phyloP scores from a whole-genome alignment of 2,888 invertebrate genomes.

The Nesidiocoris tenuis region DNA sequence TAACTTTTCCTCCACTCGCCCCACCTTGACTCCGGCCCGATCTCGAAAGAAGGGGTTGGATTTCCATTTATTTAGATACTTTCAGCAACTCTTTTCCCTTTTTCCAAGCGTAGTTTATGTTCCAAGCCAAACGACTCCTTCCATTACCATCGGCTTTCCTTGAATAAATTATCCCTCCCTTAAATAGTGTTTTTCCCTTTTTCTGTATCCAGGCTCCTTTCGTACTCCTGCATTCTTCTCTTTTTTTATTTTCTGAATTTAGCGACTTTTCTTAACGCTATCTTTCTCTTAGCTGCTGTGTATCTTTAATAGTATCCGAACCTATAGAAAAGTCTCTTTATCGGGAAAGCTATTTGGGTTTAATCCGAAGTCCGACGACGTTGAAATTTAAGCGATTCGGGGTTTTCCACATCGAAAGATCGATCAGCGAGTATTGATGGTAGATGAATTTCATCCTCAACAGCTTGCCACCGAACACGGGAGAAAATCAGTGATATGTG shows the following conservation, averaged over 20 bases:
- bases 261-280: background rate
- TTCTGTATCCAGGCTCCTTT: slow-evolving; percentile 4
- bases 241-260: background rate
- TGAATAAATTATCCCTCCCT: slow-evolving; percentile 46
- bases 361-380: background rate
- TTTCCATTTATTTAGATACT: slow-evolving; percentile 50
- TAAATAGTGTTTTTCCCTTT: slow-evolving; percentile 35
- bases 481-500: too few species aligned
- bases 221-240: background rate
- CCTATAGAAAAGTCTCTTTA: background rate
- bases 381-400: too few species aligned
- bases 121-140: slow-evolving; percentile 47
- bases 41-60: slow-evolving; percentile 40
- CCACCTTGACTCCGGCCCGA: slow-evolving; percentile 46
- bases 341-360: background rate
- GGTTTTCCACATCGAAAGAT: too few species aligned
- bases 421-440: too few species aligned
- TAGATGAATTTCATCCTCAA: too few species aligned
- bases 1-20: slow-evolving; percentile 50
- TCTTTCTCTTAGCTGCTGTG: background rate
- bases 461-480: too few species aligned
- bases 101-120: slow-evolving; percentile 43
- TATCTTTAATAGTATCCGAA: background rate
- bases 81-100: slow-evolving; percentile 48
- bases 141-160: slow-evolving; percentile 48